Conservation (phyloP, 2,797 vertebrate species). For the Enteromius paludinosus region DNA sequence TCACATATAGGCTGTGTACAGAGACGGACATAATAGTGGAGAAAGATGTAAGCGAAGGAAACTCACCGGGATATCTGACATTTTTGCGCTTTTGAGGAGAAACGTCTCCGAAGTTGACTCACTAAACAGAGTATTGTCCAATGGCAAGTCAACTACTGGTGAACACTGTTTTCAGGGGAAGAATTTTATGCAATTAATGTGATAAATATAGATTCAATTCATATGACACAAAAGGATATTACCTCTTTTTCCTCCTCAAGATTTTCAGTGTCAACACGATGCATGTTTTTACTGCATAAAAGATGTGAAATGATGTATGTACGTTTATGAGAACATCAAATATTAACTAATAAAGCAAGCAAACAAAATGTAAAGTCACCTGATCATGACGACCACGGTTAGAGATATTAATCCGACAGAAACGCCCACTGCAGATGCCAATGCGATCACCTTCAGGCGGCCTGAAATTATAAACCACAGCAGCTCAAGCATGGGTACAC, state of each 20-base stretch:
- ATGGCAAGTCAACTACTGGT: constrained; percentile 62
- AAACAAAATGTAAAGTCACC: constrained; percentile 56
- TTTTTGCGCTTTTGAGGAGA: constrained; percentile 69
- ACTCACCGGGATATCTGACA: constrained; percentile 77
- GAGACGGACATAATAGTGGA: neutral
- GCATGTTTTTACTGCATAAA: constrained; percentile 80
- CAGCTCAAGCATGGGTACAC: neutral
- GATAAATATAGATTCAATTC: constrained; percentile 19
- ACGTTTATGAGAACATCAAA: neutral
- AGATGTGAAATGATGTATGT: neutral
- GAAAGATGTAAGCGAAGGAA: neutral
- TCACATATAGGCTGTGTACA: neutral
- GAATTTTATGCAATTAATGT: constrained; percentile 34
- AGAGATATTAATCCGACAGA: constrained; percentile 80
- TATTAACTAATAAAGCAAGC: neutral
- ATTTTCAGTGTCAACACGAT: constrained; percentile 75
- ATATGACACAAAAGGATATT: neutral
- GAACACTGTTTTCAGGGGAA: constrained; percentile 64
- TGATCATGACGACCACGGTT: constrained; percentile 82
- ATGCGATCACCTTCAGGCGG: constrained; percentile 81
- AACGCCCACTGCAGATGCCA: constrained; percentile 81
- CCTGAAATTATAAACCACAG: constrained; percentile 66
- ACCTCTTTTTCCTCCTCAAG: constrained; percentile 60
- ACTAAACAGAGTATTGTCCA: constrained; percentile 70
- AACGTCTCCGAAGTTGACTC: constrained; percentile 72